phyloP scores from a whole-genome alignment of 2,797 vertebrate genomes.

The Meriones psammophilus region DNA sequence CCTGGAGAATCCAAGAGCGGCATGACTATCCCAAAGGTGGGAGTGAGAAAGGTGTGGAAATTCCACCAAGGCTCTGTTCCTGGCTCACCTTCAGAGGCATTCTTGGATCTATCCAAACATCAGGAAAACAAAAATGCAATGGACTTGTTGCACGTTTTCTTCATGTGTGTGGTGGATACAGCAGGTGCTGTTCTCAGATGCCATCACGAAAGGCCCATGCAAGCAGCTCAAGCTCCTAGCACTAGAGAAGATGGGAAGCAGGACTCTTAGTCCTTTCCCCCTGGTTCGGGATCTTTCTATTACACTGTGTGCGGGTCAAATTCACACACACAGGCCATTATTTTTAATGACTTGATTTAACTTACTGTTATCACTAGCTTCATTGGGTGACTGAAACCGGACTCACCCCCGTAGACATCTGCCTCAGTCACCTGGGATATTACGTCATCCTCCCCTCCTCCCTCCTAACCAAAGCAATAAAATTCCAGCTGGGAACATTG shows the following conservation, averaged over 20 bases:
- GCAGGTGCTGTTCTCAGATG: background rate
- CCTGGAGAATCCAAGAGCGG: slow-evolving; percentile 6
- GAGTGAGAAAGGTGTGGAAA: background rate
- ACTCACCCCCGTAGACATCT: background rate
- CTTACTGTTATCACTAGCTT: background rate
- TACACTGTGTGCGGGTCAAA: background rate
- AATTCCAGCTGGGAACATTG: background rate
- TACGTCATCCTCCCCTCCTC: background rate
- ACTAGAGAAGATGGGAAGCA: background rate
- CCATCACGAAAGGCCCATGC: background rate
- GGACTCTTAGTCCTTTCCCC: background rate
- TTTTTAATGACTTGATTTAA: background rate
- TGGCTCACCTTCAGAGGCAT: background rate
- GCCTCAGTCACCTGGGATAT: background rate
- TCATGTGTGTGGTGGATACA: background rate
- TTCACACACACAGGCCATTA: background rate
- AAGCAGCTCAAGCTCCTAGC: background rate
- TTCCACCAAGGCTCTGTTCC: background rate
- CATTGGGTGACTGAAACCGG: background rate
- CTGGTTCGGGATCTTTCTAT: background rate
- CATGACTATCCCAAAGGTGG: background rate
- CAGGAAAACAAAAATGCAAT: background rate
- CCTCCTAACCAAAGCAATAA: background rate
- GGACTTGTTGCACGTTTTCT: background rate
- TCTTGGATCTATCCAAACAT: slow-evolving; percentile 54